Base-by-base conservation (phyloP, 2,797 vertebrate genomes). In the Rhinophrynus dorsalis region DNA sequence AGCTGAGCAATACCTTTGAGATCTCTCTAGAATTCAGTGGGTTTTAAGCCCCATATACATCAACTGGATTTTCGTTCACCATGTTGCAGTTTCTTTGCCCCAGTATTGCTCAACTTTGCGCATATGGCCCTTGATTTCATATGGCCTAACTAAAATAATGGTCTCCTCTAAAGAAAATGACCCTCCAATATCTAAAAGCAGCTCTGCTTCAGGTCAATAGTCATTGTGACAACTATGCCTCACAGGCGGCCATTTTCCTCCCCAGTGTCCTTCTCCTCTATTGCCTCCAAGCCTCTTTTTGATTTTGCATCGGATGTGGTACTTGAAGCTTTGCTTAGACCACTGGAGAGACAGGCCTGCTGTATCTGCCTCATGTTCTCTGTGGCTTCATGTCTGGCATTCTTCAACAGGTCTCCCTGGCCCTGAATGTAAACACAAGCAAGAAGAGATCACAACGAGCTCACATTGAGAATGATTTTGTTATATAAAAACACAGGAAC, bases 291-390 rank as follows among this genome's bases (percentile, higher is more conserved):
- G 77, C 85, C 67, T 37, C 87, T 83, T 38, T 90, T 91, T 42
- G 83, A 73, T 77, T 91, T 90, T 76, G 82, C 40, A 1, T 90
- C 87, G 0, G 7, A 0, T 0, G 75, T 38, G 6, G 79, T 69
- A 0, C 80, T 77, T 15, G 83, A 79, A 3, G 74, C 3, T 76
- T 83, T 88, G 72, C 90, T 91, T 83, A 99, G 90, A 67, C 96
- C 95, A 0, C 93, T 96, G 0, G 93, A 93, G 77, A 95, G 87
- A 44, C 94, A 97, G 0, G 95, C 97, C 85, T 97, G 85, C 38
- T 96, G 94, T 80, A 98, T 90, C 88, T 99, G 96, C 83, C 95
- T 92, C 88, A 99, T 89, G 70, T 94, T 93, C 51, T 99, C 96
- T 79, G 95, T 65, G 33, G 95, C 93, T 74, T 98, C 96, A 0